Percentiles rank a stretch among this genome's conserved stretches.
phyloP scores from a whole-genome alignment of 2,113 vertebrate species.

The Microcebus lehilahytsara region DNA sequence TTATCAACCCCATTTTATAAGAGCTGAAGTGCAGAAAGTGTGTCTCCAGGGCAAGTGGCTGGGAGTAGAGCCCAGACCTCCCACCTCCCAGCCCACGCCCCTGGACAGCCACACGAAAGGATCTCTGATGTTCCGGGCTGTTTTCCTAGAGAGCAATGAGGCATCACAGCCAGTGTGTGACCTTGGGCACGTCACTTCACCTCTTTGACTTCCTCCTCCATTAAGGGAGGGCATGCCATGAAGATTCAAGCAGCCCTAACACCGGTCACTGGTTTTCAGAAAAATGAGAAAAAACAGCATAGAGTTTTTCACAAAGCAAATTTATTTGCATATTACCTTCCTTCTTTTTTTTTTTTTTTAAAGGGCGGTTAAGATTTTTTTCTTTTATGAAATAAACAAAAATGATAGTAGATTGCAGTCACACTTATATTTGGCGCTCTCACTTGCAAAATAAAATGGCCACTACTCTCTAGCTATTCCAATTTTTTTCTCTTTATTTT shows the following conservation, averaged over 20 bases:
- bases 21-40: not conserved
- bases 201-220: not conserved
- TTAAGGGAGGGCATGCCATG: not conserved
- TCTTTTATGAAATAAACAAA: not conserved
- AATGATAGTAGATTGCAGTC: not conserved
- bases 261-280: not conserved
- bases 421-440: not conserved
- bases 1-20: not conserved
- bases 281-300: not conserved
- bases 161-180: not conserved
- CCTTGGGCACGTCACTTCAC: not conserved
- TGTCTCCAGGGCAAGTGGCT: not conserved
- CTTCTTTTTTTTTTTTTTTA: too few relatives aligned
- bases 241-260: not conserved
- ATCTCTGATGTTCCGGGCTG: not conserved
- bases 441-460: constrained; percentile 12
- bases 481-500: not conserved
- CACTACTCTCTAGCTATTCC: not conserved
- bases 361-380: not conserved
- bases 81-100: not conserved
- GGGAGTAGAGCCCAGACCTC: not conserved
- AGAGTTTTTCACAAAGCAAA: not conserved
- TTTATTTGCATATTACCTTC: not conserved
- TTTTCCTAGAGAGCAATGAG: not conserved
- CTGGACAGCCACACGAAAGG: not conserved